Conservation (phyloP, 2,113 vertebrate genomes). For the Pungitius pungitius region DNA sequence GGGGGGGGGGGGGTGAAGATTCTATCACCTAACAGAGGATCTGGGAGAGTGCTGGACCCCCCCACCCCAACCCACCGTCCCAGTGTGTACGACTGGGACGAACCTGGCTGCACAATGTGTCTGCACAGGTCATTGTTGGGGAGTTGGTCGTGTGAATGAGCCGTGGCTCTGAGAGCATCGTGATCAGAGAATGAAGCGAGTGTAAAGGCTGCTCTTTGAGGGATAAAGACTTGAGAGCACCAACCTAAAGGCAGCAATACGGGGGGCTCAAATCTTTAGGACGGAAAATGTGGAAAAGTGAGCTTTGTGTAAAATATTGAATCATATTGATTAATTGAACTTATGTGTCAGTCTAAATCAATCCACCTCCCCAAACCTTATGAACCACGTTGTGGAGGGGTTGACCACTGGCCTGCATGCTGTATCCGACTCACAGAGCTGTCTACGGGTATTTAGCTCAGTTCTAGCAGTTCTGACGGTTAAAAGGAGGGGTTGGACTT, state of each 20-base stretch:
- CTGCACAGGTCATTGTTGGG: slow-evolving; percentile 38
- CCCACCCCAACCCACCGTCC: not conserved
- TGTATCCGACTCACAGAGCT: no score
- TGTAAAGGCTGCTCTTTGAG: slow-evolving; percentile 30
- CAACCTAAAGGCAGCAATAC: slow-evolving; percentile 29
- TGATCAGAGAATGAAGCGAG: slow-evolving; percentile 9
- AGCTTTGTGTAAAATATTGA: no score
- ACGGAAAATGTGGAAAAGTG: no score
- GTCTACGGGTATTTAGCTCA: no score
- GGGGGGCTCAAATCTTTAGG: no score
- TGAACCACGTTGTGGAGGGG: no score
- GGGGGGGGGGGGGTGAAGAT: slow-evolving; percentile 14
- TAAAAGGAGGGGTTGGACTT: no score
- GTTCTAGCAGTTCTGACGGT: no score
- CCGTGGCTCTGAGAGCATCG: slow-evolving; percentile 46
- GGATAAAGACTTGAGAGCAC: slow-evolving; percentile 11
- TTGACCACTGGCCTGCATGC: no score
- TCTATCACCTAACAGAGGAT: slow-evolving; percentile 30
- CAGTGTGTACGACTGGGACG: slow-evolving; percentile 1
- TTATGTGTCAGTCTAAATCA: no score
- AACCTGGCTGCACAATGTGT: slow-evolving; percentile 40
- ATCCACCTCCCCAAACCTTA: no score
- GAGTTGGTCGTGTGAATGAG: slow-evolving; percentile 34
- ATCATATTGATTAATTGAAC: no score
- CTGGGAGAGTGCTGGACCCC: not conserved